phyloP scores from a whole-genome alignment of 2,888 invertebrate species.

The Therioaphis trifolii region DNA sequence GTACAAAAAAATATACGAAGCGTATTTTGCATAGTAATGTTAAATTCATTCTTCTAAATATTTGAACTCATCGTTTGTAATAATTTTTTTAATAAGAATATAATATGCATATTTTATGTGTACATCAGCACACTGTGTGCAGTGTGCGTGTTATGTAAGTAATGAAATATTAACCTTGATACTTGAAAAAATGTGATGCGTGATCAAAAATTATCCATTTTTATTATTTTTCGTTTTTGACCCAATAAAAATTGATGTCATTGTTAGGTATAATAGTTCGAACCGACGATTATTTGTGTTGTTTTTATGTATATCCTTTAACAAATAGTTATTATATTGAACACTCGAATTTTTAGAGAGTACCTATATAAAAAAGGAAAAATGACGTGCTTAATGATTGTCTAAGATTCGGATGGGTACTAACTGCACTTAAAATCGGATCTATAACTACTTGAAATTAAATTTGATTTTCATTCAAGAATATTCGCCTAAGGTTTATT shows the following conservation, averaged over 20 bases:
- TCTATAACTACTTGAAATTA: no score
- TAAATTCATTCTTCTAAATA: conserved; percentile 27
- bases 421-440: no score
- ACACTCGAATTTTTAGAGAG: no score
- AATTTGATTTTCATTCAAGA: no score
- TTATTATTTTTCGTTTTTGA: not conserved
- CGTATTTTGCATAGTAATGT: conserved; percentile 25
- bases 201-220: not conserved
- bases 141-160: not conserved
- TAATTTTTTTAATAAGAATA: not conserved
- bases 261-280: not conserved
- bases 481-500: no score
- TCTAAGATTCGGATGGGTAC: no score
- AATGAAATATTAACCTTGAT: not conserved
- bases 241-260: not conserved
- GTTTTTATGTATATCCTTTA: not conserved
- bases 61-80: not conserved
- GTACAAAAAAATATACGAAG: not conserved
- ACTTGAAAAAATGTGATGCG: not conserved
- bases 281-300: no score
- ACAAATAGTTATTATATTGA: conserved; percentile 10
- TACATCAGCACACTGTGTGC: no score
- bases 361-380: not conserved
- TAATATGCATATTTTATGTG: not conserved
- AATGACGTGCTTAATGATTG: not conserved